Conservation (phyloP, 23 tunicate genomes). For the Halocynthia aurantium region DNA sequence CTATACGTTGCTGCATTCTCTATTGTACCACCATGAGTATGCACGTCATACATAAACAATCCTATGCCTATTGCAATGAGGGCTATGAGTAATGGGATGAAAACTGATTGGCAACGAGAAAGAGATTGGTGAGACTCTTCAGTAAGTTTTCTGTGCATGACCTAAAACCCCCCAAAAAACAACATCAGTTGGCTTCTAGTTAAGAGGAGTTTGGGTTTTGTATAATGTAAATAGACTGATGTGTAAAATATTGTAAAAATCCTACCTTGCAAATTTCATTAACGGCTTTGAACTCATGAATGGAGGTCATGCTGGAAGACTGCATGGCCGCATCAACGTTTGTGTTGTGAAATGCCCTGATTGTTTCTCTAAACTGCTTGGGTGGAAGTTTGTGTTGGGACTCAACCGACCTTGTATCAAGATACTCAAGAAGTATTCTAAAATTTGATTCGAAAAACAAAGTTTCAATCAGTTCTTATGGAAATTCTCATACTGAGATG, state of each 20-base stretch:
- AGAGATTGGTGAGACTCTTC: not conserved
- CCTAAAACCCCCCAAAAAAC: slow-evolving; percentile 3
- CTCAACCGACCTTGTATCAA: slow-evolving; percentile 21
- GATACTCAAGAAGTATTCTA: slow-evolving; percentile 30
- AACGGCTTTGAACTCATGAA: slow-evolving; percentile 33
- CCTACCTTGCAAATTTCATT: slow-evolving; percentile 42
- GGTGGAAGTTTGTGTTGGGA: slow-evolving; percentile 15
- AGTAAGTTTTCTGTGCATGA: slow-evolving; percentile 8
- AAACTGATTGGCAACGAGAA: not conserved
- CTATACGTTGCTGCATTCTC: slow-evolving; percentile 31
- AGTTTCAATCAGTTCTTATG: too few species aligned
- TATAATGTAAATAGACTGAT: not conserved
- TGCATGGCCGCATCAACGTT: slow-evolving; percentile 32
- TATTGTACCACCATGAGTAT: slow-evolving; percentile 32
- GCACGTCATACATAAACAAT: slow-evolving; percentile 29
- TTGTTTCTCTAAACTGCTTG: slow-evolving; percentile 22
- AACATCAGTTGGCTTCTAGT: not conserved
- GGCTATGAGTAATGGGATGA: slow-evolving; percentile 26
- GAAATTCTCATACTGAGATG: too few species aligned
- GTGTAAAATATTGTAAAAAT: not conserved
- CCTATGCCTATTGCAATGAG: slow-evolving; percentile 38
- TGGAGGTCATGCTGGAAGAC: slow-evolving; percentile 19
- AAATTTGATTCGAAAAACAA: not conserved
- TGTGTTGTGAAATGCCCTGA: slow-evolving; percentile 25
- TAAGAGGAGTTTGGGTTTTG: not conserved